Percentiles rank a stretch among this genome's conserved stretches.
These are phyloP conservation scores for Drosophila peninsularis DNA, from an alignment of 2,888 invertebrate species.

Conservation along the genomic window DNA sequence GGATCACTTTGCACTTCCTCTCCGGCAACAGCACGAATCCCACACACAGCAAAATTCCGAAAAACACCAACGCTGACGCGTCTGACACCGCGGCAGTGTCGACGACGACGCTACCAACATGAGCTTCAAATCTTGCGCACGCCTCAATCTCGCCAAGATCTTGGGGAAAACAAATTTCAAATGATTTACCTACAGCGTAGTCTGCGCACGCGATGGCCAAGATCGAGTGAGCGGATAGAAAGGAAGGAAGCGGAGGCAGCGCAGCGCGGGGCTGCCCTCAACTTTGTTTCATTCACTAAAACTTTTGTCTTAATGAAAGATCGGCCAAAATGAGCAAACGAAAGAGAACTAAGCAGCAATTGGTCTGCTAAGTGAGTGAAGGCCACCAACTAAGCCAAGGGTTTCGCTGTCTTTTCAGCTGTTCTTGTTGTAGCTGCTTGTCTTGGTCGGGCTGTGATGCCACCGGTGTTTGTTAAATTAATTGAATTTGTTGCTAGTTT, in stretches of 20 bases:
- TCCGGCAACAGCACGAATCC: conserved; percentile 40
- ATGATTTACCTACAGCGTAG: conserved; percentile 78
- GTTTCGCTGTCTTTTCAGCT: conserved; percentile 40
- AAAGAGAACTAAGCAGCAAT: conserved; percentile 35
- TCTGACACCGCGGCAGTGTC: conserved; percentile 23
- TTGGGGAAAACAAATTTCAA: conserved; percentile 73
- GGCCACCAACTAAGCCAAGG: conserved; percentile 56
- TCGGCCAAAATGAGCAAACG: conserved; percentile 43
- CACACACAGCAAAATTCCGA: conserved; percentile 41
- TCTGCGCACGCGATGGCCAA: conserved; percentile 26
- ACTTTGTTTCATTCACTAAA: conserved; percentile 73
- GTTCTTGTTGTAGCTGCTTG: conserved; percentile 36
- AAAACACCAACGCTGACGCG: conserved; percentile 32
- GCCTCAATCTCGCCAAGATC: conserved; percentile 72
- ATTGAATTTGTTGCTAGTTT: conserved; percentile 76
- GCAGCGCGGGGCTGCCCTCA: conserved; percentile 20
- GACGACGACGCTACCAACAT: conserved; percentile 54
- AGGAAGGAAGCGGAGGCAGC: conserved; percentile 6
- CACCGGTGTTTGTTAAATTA: conserved; percentile 67
- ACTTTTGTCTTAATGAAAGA: conserved; percentile 77
- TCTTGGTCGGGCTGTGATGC: conserved; percentile 26
- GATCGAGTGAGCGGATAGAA: not conserved
- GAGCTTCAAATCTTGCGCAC: conserved; percentile 72
- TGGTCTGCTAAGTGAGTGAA: conserved; percentile 54
- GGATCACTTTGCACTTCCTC: conserved; percentile 76